A percentile compares a stretch with the other conserved stretches of the same genome.
Evolutionary conservation across 2,797 vertebrate genomes (phyloP).

Genomic region (Scarus forsteni): DNA sequence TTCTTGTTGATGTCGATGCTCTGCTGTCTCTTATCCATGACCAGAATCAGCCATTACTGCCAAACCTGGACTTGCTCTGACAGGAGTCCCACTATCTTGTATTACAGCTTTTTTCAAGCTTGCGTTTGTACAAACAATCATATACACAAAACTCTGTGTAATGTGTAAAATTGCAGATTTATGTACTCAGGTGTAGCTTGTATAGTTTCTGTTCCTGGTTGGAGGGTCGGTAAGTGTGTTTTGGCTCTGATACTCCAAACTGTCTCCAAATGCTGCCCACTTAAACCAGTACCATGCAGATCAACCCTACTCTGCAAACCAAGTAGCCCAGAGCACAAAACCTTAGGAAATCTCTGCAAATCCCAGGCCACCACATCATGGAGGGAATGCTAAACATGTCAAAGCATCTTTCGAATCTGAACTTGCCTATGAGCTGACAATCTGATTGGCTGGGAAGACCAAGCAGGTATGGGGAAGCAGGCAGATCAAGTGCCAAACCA

Average conservation of each 20-base stretch:
- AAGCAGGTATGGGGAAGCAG: conserved; percentile 77
- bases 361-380: conserved; percentile 21
- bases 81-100: conserved; percentile 22
- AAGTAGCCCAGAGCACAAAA: conserved; percentile 39
- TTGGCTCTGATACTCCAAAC: conserved; percentile 9
- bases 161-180: conserved; percentile 2
- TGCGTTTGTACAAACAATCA: background rate
- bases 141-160: background rate
- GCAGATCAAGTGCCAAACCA: conserved; percentile 26
- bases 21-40: conserved; percentile 15
- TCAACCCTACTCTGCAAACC: conserved; percentile 11
- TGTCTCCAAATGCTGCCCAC: conserved; percentile 23
- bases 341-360: conserved; percentile 60
- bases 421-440: conserved; percentile 57
- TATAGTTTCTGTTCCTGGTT: conserved; percentile 8
- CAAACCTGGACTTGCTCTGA: conserved; percentile 47
- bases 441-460: conserved; percentile 58
- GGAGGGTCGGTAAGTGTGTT: conserved; percentile 24
- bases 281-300: conserved; percentile 9
- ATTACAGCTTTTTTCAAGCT: background rate
- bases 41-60: conserved; percentile 18
- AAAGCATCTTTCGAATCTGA: conserved; percentile 69
- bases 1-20: conserved; percentile 20
- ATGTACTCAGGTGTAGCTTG: conserved; percentile 16
- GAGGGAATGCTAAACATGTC: conserved; percentile 76